Base-by-base conservation (phyloP, 30 jellyfish, hydroid and myxozoan genomes). In the Turritopsis rubra region DNA sequence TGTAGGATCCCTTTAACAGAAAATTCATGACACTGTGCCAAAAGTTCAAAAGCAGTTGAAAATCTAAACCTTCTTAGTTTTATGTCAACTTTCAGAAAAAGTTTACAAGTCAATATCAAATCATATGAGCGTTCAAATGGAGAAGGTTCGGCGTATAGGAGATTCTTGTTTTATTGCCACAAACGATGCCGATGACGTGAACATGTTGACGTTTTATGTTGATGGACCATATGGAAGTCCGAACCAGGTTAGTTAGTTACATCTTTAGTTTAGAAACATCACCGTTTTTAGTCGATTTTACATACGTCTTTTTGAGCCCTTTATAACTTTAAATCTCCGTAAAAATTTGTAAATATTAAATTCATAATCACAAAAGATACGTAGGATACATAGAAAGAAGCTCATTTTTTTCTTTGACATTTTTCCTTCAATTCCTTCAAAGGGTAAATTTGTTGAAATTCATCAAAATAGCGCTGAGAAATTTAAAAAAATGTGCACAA, bases 221-320 rank as follows among this genome's bases (percentile, higher is more conserved):
- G 97, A 89, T 53, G 97, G 97, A 8, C 97, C 97, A 0, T 89
- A 85, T 89, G 97, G 97, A 52, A 84, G 93, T 28, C 97, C 97
- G 65, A 85, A 80, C 75, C 87, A 83, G 95, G 97, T 89, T 29
- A 21, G 52, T 74, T 0, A 75, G n/a, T 85, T 0, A 76, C 79
- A 16, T 75, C 92, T 19, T 73, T 79, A 5, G 83, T 23, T 60
- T 60, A 60, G 22, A 60, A 60, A n/a, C n/a, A n/a, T n/a, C n/a
- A n/a, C n/a, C n/a, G n/a, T n/a, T n/a, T n/a, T n/a, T n/a, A n/a
- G n/a, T 60, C 73, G n/a, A n/a, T n/a, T n/a, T n/a, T n/a, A n/a
- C n/a, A n/a, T n/a, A n/a, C n/a, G n/a, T n/a, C n/a, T n/a, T n/a
- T n/a, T n/a, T n/a, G n/a, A n/a, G n/a, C n/a, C n/a, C n/a, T n/a